Evolutionary conservation across 2,888 invertebrate genomes (phyloP).

Genomic region (Perdita meconis): DNA sequence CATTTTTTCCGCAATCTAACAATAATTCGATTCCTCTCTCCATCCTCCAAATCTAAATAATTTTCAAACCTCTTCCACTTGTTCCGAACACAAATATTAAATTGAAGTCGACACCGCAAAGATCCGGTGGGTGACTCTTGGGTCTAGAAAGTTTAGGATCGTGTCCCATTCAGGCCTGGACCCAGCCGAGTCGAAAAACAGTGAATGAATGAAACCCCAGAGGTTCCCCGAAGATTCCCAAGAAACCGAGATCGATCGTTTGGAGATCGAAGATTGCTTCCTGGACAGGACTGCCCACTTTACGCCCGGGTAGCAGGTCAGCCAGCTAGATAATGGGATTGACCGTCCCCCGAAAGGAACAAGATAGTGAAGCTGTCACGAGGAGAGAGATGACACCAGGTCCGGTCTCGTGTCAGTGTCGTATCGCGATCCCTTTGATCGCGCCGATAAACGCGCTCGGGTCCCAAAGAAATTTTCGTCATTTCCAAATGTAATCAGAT

Average conservation of each 20-base stretch:
- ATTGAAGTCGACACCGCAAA: too few relatives aligned
- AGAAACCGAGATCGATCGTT: conserved; percentile 73
- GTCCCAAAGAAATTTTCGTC: conserved; percentile 34
- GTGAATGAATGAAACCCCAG: not conserved
- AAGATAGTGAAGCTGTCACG: conserved; percentile 79
- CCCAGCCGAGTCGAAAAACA: not conserved
- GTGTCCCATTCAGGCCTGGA: not conserved
- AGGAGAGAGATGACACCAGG: conserved; percentile 77
- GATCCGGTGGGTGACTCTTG: too few relatives aligned
- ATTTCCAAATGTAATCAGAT: conserved; percentile 50
- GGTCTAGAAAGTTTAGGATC: not conserved
- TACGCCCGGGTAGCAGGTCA: conserved; percentile 65
- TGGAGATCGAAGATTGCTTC: conserved; percentile 75
- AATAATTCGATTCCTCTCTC: too few relatives aligned
- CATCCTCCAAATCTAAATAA: too few relatives aligned
- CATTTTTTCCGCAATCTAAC: too few relatives aligned
- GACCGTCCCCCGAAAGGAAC: conserved; percentile 63
- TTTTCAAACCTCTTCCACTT: too few relatives aligned
- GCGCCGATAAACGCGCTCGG: conserved; percentile 54
- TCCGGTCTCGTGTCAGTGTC: conserved; percentile 56
- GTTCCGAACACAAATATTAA: too few relatives aligned
- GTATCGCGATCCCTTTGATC: conserved; percentile 66
- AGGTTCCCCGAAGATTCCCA: conserved; percentile 33
- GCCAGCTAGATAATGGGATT: conserved; percentile 74
- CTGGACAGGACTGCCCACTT: conserved; percentile 78